A percentile compares a stretch with the other conserved stretches of the same genome.
Conservation (phyloP, 2,113 vertebrate genomes). For the Xiphias gladius region DNA sequence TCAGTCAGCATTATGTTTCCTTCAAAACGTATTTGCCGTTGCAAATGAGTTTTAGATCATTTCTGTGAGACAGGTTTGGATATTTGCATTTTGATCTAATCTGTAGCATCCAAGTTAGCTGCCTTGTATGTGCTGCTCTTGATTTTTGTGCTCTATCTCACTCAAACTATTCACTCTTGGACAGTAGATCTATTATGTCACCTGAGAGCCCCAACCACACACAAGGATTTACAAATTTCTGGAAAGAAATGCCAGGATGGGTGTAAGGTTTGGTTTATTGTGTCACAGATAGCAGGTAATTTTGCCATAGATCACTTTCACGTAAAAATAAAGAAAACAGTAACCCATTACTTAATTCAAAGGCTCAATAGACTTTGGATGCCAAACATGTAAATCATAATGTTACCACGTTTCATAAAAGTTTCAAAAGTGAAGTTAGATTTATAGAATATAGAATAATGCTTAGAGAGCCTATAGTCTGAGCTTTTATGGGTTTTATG, state of each 20-base stretch:
- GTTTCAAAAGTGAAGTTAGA: slow-evolving; percentile 47
- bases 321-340: slow-evolving; percentile 3
- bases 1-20: too few species aligned
- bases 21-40: too few species aligned
- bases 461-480: slow-evolving; percentile 13
- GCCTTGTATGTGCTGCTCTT: background rate
- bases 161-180: background rate
- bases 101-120: background rate
- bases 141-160: background rate
- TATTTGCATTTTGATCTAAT: background rate
- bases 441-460: background rate
- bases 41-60: too few species aligned
- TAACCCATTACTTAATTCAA: background rate
- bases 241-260: background rate
- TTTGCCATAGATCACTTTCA: background rate
- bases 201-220: background rate
- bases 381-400: background rate
- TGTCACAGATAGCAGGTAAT: background rate
- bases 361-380: background rate
- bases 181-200: background rate
- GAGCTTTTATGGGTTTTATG: slow-evolving; percentile 13
- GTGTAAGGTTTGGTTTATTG: background rate
- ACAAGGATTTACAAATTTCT: too few species aligned
- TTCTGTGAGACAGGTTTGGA: background rate
- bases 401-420: background rate